Conservation (phyloP, 2,797 vertebrate genomes). For the Chloroceryle inda region DNA sequence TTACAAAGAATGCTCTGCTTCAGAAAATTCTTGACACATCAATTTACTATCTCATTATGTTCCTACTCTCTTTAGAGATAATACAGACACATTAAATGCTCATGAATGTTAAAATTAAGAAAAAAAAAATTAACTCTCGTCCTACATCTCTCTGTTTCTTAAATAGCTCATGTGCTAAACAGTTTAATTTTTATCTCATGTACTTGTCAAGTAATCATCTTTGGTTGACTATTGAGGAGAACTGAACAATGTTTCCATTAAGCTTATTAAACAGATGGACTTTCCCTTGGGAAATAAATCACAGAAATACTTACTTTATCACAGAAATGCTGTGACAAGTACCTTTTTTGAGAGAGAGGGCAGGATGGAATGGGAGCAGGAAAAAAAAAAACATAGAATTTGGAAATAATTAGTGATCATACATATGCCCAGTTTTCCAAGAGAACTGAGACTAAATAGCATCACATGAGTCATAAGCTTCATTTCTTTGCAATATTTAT, state of each 20-base stretch:
- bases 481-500: neutral
- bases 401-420: neutral
- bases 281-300: neutral
- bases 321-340: neutral
- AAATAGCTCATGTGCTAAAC: constrained; percentile 23
- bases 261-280: constrained; percentile 6
- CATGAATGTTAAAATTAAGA: constrained; percentile 31
- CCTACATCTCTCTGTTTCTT: constrained; percentile 27
- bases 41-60: constrained; percentile 55
- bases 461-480: neutral
- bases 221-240: neutral
- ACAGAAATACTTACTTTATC: neutral
- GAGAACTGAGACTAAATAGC: neutral
- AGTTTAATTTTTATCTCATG: constrained; percentile 13
- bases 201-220: constrained; percentile 33
- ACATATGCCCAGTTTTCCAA: neutral
- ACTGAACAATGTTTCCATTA: constrained; percentile 6
- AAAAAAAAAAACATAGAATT: neutral
- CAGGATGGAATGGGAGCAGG: neutral
- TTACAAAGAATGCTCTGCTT: constrained; percentile 35
- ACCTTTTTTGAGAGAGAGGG: neutral
- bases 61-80: constrained; percentile 42
- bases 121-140: neutral
- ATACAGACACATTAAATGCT: constrained; percentile 26
- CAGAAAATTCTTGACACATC: constrained; percentile 41